Base-by-base conservation (phyloP, 1,140 invertebrate species). In the Heliothis subflexa region DNA sequence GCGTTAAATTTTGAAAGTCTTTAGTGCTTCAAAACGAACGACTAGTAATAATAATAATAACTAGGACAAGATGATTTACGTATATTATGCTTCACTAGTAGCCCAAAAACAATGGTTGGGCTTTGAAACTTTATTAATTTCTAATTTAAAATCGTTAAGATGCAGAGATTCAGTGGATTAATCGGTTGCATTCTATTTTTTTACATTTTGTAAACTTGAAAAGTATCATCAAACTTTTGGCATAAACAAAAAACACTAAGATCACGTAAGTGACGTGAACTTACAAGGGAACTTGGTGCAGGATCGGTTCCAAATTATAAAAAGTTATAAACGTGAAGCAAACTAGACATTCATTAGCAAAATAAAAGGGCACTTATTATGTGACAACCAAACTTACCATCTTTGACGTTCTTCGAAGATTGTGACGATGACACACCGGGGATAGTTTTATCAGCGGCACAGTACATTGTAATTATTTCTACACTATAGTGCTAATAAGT, bases 361-460 rank as follows among this genome's bases (percentile, higher is more conserved):
- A 66, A 55, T 77, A 55, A 21, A 25, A 55, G 40, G 13, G 33
- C 70, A 74, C 55, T 50, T 57, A 28, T 59, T 52, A 70, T 52
- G 57, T 93, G 89, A 93, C 92, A 93, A 90, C 87, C 84, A 92
- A 94, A 94, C 94, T 94, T 94, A 94, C 94, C 91, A 89, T 95
- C 94, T 95, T 94, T 95, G 91, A 94, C 93, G 89, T 93, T 94
- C 91, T 94, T 95, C 77, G 94, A 91, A 89, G 93, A 94, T 86
- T 95, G 93, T 78, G 94, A 95, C 85, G 93, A 93, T 89, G 93
- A 94, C 88, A 94, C 92, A 91, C 91, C 93, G 83, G 94, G 88
- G 84, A 94, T 93, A 87, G 91, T 93, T 94, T 95, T 95, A 91
- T 95, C 94, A 91, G 89, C 93, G 85, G 93, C 93, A 94, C 94